Evolutionary conservation across 2,113 vertebrate species (phyloP), one percentile per base, ranked within the genome.

Genomic region (Origma solitaria): DNA sequence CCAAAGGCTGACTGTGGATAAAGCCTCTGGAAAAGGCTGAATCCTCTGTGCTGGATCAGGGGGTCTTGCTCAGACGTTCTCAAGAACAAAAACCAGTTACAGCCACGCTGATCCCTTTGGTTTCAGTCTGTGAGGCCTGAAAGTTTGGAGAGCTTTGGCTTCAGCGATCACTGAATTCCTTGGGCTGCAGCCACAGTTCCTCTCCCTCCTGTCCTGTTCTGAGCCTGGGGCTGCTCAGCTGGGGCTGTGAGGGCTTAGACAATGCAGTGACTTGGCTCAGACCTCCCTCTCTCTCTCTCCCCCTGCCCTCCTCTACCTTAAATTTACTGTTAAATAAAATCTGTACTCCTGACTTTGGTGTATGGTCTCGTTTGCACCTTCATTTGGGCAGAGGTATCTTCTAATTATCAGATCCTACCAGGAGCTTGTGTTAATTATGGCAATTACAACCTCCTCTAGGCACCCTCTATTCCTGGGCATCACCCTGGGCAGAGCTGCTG

Each of bases 311-410:
- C 18, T 23, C 45, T 27, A 22, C 22, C 45, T 51, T 33, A 31
- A 65, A 76, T 18, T 14, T 27, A 7, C 21, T 31, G 5, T 15
- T 51, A 27, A 44, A 51, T 38, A 60, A 60, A 60, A 60, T 27
- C 37, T 33, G 17, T 15, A 27, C 28, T 56, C 13, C 19, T 51
- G 33, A 33, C 38, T 69, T 58, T 23, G 18, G 11, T 18, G 8
- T 3, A 5, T 12, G 27, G 11, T 45, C 45, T 86, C 0, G 0
- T 33, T 60, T 37, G 27, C 37, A 38, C 27, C 45, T 45, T 23
- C 5, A 15, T 44, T 69, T 38, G 27, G 12, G 23, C 38, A 69
- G 54, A 53, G 45, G 10, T 10, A 23, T 60, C 53, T 51, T 77
- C 27, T 24, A 37, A 31, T 19, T 11, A 45, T 44, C 38, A 60